Evolutionary conservation across 2,888 invertebrate species (phyloP), one percentile per base, ranked within the genome.

Genomic region (Neoaliturus tenellus): DNA sequence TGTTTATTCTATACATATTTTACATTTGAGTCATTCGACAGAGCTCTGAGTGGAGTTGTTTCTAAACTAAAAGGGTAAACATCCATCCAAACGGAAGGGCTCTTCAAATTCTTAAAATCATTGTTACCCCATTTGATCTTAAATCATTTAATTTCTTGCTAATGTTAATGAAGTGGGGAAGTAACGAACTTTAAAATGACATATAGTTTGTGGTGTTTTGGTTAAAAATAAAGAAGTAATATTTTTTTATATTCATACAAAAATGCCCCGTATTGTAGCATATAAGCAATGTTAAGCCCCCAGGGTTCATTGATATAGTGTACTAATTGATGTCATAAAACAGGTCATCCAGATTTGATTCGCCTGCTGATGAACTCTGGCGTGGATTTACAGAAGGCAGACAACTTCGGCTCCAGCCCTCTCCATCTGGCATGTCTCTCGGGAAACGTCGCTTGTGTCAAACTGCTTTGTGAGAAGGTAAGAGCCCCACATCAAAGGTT

Each of bases 371-470:
- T 98, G 91, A 97, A 98, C 90, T 97, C 98, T 14, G 98, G 98
- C 1, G 97, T 97, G 0, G 96, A 97, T 88, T 91, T 98, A 71
- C 96, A 97, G 88, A 97, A 97, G 90, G 95, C 96, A 0, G 98
- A 98, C 90, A 97, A 97, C 90, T 98, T 97, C 89, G 98, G 98
- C 0, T 98, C 98, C 0, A 98, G 98, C 0, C 97, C 98, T 0
- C 91, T 98, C 28, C 98, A 98, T 90, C 91, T 98, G 88, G 97
- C 98, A 12, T 97, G 97, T 89, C 92, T 98, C 23, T 97, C 96
- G 1, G 98, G 98, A 4, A 97, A 96, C 89, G 93, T 97, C 55
- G 95, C 95, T 41, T 97, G 97, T 88, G 98, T 98, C 0, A 94
- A 96, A 88, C 92, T 98, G 86, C 92, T 98, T 4, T 97, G 97